Evolutionary conservation across 2,113 vertebrate genomes (phyloP), one percentile per base, ranked within the genome.

Genomic region (Brienomyrus brachyistius): DNA sequence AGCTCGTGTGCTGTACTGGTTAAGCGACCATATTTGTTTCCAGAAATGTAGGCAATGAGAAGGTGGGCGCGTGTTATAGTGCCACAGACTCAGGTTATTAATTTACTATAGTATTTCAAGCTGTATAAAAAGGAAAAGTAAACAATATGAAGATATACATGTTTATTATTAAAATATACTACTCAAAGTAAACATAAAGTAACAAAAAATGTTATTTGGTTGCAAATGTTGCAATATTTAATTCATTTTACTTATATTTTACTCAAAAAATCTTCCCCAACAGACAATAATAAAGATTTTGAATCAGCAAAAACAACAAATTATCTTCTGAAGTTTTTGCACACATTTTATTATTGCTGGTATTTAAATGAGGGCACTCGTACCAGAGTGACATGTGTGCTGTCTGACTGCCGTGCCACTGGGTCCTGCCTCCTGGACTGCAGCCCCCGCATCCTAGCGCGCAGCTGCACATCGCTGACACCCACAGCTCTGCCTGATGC

Each of bases 401-500:
- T 40, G 74, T 31, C 23, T 85, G 21, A 85, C 9, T 85, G 74
- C 35, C 7, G 74, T 8, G 5, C 0, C 15, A 43, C 1, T 80
- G 74, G 74, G 35, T 2, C 35, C 40, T 17, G 2, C 0, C 43
- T 27, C 52, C 40, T 8, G 40, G 19, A 31, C 35, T 82, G 6
- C 43, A 84, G 51, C 82, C 45, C 50, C 50, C 82, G 50, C 74
- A 52, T 27, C 10, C 70, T 27, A 82, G 31, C 0, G 31, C 2
- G 17, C 27, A 27, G 70, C 48, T 3, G 9, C 40, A 15, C 11
- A 40, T 5, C 19, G 3, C 82, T 9, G 17, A 40, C 66, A 35
- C 40, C 51, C 21, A 23, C 35, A 88, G 35, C 59, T 82, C 93
- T 89, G 56, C 95, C 93, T 94, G 95, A 96, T 91, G 91, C 97